phyloP scores from a whole-genome alignment of 1,140 invertebrate genomes.

The Halictus rubicundus region DNA sequence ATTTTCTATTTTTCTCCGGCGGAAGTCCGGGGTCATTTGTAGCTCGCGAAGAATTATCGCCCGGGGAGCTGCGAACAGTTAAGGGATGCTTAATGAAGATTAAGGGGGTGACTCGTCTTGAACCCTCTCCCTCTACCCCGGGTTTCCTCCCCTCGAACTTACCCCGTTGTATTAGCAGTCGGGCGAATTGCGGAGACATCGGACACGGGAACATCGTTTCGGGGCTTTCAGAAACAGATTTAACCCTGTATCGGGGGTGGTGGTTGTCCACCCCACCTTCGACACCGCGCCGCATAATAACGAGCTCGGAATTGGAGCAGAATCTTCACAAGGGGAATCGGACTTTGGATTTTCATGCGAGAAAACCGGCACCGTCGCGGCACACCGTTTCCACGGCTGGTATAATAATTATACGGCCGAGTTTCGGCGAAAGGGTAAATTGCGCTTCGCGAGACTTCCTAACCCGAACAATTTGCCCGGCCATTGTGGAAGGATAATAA shows the following conservation, averaged over 20 bases:
- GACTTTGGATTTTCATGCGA: slow-evolving; percentile 34
- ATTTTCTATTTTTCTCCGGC: neutral
- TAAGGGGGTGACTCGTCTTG: slow-evolving; percentile 50
- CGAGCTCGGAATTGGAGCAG: slow-evolving; percentile 44
- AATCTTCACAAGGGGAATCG: slow-evolving; percentile 34
- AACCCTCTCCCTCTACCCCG: neutral
- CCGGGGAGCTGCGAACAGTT: slow-evolving; percentile 40
- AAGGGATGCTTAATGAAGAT: slow-evolving; percentile 52
- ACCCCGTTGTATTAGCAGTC: slow-evolving; percentile 13
- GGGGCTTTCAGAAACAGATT: slow-evolving; percentile 51
- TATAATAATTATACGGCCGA: slow-evolving; percentile 26
- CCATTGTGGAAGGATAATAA: slow-evolving; percentile 31
- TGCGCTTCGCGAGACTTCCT: slow-evolving; percentile 18
- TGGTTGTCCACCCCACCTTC: neutral
- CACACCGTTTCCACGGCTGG: neutral
- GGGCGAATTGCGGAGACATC: slow-evolving; percentile 18
- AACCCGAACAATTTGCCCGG: slow-evolving; percentile 20
- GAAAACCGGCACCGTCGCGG: neutral
- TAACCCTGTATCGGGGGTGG: slow-evolving; percentile 6
- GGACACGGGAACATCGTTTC: slow-evolving; percentile 25
- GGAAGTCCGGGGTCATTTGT: slow-evolving; percentile 15
- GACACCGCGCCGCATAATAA: slow-evolving; percentile 38
- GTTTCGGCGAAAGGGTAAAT: slow-evolving; percentile 15
- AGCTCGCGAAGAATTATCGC: slow-evolving; percentile 39
- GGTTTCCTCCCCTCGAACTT: neutral